These are phyloP conservation scores for Solea solea DNA, from an alignment of 2,113 vertebrate species.

Conservation along the genomic window DNA sequence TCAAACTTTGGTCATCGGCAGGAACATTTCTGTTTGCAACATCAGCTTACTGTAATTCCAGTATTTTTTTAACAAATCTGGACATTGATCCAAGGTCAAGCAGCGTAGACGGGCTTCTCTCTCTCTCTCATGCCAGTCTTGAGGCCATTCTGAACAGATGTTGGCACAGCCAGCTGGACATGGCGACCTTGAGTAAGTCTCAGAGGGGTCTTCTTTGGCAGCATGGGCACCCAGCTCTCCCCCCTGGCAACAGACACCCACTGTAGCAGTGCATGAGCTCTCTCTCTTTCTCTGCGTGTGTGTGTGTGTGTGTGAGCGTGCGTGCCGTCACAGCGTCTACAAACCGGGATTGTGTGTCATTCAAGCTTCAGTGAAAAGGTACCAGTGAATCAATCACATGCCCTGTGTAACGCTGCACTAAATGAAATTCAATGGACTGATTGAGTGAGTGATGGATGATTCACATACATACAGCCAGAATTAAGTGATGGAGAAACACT, in stretches of 20 bases:
- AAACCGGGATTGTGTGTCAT: constrained; percentile 77
- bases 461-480: constrained; percentile 74
- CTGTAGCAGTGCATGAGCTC: constrained; percentile 46
- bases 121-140: constrained; percentile 74
- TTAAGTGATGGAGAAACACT: constrained; percentile 79
- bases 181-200: constrained; percentile 77
- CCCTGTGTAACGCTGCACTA: constrained; percentile 79
- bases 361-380: constrained; percentile 81
- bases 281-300: neutral
- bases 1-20: neutral
- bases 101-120: constrained; percentile 57
- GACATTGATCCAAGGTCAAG: constrained; percentile 70
- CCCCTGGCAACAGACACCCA: constrained; percentile 64
- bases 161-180: constrained; percentile 78
- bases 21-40: neutral
- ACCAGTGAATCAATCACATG: constrained; percentile 81
- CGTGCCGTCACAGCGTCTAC: constrained; percentile 30
- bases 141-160: constrained; percentile 79
- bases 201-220: constrained; percentile 76
- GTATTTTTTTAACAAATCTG: constrained; percentile 24
- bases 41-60: neutral
- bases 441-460: constrained; percentile 82
- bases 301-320: constrained; percentile 18
- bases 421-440: constrained; percentile 83
- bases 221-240: constrained; percentile 64